Conservation (phyloP, 1,140 invertebrate genomes). For the Papilio polyxenes region DNA sequence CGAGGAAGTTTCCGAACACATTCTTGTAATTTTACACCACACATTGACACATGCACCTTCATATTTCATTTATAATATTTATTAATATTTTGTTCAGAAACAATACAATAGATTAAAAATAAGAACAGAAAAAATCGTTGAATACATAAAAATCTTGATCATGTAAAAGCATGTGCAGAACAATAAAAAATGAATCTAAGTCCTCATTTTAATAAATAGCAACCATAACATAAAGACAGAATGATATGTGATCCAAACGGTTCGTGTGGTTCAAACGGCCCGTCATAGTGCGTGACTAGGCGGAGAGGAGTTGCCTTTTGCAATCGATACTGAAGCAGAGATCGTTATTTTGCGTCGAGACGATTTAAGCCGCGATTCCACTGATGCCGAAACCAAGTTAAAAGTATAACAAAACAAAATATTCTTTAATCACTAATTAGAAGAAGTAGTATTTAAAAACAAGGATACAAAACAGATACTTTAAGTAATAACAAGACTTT, state of each 20-base stretch:
- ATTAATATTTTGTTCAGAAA: not conserved
- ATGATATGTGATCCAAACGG: not conserved
- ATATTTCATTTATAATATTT: not conserved
- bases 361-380: constrained; percentile 1
- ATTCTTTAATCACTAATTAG: too few species aligned
- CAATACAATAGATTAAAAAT: too few species aligned
- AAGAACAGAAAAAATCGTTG: too few species aligned
- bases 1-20: constrained; percentile 49
- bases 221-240: not conserved
- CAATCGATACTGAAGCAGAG: constrained; percentile 8
- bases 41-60: too few species aligned
- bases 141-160: too few species aligned
- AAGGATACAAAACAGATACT: too few species aligned
- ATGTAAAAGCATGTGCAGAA: too few species aligned
- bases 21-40: constrained; percentile 45
- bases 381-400: not conserved
- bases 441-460: too few species aligned
- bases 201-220: too few species aligned
- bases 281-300: constrained; percentile 2
- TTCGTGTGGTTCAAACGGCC: not conserved
- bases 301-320: not conserved
- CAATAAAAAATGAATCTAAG: not conserved
- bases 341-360: not conserved
- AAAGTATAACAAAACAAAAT: not conserved
- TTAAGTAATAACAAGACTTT: too few species aligned